Conservation (phyloP, 2,113 vertebrate species). For the Ochotona princeps region DNA sequence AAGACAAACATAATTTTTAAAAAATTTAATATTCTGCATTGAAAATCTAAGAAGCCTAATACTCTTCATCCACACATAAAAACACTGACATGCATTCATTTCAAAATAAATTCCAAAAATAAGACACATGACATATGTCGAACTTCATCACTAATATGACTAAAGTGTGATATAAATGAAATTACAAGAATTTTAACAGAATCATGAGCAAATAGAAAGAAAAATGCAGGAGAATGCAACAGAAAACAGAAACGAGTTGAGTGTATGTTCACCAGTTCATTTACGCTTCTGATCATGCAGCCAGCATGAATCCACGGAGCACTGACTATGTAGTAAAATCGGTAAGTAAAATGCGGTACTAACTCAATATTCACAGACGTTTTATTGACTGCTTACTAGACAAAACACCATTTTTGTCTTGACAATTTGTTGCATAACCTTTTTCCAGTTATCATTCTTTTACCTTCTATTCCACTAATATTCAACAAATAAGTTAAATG, state of each 20-base stretch:
- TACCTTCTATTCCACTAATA: not conserved
- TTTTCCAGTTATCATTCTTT: not conserved
- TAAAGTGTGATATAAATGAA: not conserved
- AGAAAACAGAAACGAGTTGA: not conserved
- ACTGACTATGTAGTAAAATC: not conserved
- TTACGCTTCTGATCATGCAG: not conserved
- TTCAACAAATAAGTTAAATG: not conserved
- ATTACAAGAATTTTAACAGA: not conserved
- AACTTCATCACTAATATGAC: not conserved
- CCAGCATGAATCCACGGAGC: not conserved
- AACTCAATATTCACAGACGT: slow-evolving; percentile 39
- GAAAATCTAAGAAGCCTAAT: not conserved
- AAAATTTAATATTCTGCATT: not conserved
- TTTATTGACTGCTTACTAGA: slow-evolving; percentile 13
- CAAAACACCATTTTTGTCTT: not conserved
- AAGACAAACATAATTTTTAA: not conserved
- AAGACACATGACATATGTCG: not conserved
- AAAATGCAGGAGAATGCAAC: not conserved
- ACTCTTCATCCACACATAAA: accelerated
- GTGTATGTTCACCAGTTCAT: not conserved
- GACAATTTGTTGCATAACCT: not conserved
- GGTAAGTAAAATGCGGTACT: not conserved
- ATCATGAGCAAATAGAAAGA: not conserved
- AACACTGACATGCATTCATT: not conserved
- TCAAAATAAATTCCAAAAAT: not conserved